Base-by-base conservation (phyloP, 2,888 invertebrate species). In the Oeneis ivallda region DNA sequence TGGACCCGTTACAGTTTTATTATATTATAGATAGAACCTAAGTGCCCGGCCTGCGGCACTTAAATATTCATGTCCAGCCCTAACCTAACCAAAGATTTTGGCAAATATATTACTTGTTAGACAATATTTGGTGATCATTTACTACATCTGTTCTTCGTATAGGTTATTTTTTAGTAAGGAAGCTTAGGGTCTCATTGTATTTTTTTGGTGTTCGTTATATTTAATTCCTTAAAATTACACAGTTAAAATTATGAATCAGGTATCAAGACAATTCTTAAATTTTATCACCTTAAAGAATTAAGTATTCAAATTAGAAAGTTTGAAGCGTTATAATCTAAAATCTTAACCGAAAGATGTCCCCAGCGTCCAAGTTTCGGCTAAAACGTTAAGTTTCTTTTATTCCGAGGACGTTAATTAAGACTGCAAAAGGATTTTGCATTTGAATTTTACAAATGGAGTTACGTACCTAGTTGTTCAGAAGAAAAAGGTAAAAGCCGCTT, bases 371-470 rank as follows among this genome's bases (percentile, higher is more conserved):
- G 15, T 53, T 53, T 53, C 15, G 15, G 53, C 13, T 52, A 5
- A 3, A 32, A 52, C 11, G 7, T 4, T 34, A 11, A 52, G 56
- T 41, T 56, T 41, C 56, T 56, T 56, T 56, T 41, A 56, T 56
- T 41, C 56, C 41, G 10, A 2, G 19, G 56, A 56, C 41, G 56
- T 41, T 56, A 56, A 56, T 56, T 56, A 56, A 54, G 39, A 39
- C 53, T 37, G 53, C 17, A 41, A 56, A 56, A 56, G 56, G 56
- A 56, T 56, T 47, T 56, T 26, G 41, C 41, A 39, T 56, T 41
- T 39, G 19, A 56, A 56, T 56, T 41, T 19, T 2, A 26, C 54
- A 56, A 56, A 56, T 17, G 39, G 41, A 56, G 39, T 19, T 37
- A 53, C 52, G 50, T 17, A 41, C 4, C 4, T 26, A 53, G 53